These are phyloP conservation scores for Cinclus mexicanus DNA, from an alignment of 2,113 vertebrate species.

Conservation along the genomic window DNA sequence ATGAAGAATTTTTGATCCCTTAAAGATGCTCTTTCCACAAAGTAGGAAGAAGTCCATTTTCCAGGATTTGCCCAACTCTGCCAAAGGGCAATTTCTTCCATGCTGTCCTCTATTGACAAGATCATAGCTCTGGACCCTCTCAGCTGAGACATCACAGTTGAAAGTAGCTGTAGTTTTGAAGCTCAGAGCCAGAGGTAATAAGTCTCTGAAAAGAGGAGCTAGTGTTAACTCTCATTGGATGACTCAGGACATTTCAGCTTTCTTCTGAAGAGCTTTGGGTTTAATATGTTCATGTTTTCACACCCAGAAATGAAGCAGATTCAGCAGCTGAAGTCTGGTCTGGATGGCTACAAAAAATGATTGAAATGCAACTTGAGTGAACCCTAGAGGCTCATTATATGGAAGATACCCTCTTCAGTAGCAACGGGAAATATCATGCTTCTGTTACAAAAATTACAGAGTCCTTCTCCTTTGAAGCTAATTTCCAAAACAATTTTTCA, in stretches of 20 bases:
- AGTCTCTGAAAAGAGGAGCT: background rate
- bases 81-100: background rate
- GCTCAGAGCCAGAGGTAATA: background rate
- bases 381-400: background rate
- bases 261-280: background rate
- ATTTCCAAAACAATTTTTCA: background rate
- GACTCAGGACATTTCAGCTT: constrained; percentile 25
- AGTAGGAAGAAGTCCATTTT: background rate
- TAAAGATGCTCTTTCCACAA: background rate
- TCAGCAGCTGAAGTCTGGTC: background rate
- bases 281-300: background rate
- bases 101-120: background rate
- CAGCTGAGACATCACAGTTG: background rate
- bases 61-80: background rate
- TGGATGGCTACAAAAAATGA: background rate
- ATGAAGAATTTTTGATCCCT: background rate
- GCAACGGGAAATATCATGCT: background rate
- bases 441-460: background rate
- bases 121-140: background rate
- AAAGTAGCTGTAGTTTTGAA: background rate
- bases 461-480: background rate
- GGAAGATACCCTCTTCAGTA: background rate
- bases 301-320: background rate
- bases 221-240: background rate
- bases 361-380: constrained; percentile 52